Conservation (phyloP, 2,797 vertebrate species). For the Chaetophractus vellerosus region DNA sequence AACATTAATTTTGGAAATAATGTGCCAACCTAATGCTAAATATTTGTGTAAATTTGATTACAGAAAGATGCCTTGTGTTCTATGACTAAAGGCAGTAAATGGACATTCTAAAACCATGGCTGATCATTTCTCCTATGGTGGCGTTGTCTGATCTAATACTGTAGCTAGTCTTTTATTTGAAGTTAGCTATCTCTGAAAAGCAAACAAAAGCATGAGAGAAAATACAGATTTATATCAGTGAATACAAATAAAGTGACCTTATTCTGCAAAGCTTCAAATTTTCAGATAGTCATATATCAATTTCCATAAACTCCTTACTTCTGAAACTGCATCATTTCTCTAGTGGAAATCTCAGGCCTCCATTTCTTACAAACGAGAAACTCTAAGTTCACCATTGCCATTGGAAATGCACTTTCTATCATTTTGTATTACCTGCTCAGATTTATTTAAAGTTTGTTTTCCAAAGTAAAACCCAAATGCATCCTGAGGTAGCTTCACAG, state of each 20-base stretch:
- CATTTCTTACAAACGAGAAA: neutral
- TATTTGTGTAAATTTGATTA: constrained; percentile 5
- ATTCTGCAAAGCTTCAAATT: constrained; percentile 66
- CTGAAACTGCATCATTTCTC: constrained; percentile 36
- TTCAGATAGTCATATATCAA: constrained; percentile 60
- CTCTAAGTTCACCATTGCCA: neutral
- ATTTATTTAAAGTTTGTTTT: constrained; percentile 68
- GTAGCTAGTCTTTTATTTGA: constrained; percentile 66
- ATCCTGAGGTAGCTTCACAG: constrained; percentile 53
- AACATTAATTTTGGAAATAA: neutral
- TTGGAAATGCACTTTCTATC: neutral
- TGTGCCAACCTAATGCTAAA: neutral
- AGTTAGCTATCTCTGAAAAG: constrained; percentile 51
- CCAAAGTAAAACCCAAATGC: constrained; percentile 55
- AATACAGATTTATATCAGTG: constrained; percentile 63
- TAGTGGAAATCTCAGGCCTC: neutral
- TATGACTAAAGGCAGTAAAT: constrained; percentile 47
- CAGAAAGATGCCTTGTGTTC: neutral
- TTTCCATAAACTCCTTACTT: constrained; percentile 66
- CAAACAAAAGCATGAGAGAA: constrained; percentile 72
- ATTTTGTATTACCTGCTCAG: constrained; percentile 29
- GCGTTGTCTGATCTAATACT: constrained; percentile 47
- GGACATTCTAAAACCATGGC: neutral
- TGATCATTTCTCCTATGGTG: neutral
- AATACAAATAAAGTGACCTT: constrained; percentile 69